Conservation (phyloP, 2,888 invertebrate genomes). For the Pyrrhia umbra region DNA sequence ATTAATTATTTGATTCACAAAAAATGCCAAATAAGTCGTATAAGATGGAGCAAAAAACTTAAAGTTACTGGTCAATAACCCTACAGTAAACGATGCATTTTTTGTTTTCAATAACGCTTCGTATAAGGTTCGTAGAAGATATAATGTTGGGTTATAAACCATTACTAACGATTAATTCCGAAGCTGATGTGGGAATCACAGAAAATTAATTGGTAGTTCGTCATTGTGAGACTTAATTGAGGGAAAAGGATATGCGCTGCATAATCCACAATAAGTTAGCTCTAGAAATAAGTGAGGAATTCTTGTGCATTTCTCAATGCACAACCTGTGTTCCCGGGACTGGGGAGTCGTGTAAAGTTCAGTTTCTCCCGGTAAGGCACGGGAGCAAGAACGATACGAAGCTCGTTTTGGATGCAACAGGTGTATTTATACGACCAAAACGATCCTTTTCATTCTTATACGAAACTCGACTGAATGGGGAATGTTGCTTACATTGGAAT, state of each 20-base stretch:
- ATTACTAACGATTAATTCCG: constrained; percentile 42
- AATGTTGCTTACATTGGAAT: constrained; percentile 8
- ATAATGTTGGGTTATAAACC: constrained; percentile 42
- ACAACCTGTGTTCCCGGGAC: constrained; percentile 41
- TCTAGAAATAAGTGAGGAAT: constrained; percentile 29
- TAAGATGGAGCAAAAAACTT: constrained; percentile 48
- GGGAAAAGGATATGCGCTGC: constrained; percentile 51
- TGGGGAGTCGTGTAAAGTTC: constrained; percentile 45
- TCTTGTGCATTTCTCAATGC: constrained; percentile 39
- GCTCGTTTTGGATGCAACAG: constrained; percentile 50
- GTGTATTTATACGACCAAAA: constrained; percentile 46
- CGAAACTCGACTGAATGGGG: constrained; percentile 19
- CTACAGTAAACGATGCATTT: constrained; percentile 43
- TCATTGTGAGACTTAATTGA: constrained; percentile 52
- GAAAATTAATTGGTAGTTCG: constrained; percentile 48
- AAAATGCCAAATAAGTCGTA: constrained; percentile 56
- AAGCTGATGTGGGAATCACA: constrained; percentile 51
- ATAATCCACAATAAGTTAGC: constrained; percentile 37
- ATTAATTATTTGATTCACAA: constrained; percentile 53
- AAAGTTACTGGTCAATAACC: constrained; percentile 57
- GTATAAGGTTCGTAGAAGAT: constrained; percentile 18
- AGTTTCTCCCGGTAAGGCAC: constrained; percentile 44
- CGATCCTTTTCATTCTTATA: constrained; percentile 36
- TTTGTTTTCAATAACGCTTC: constrained; percentile 35
- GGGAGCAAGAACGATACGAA: constrained; percentile 35